Conservation (phyloP, 2,797 vertebrate species). For the Cephalopachus bancanus region DNA sequence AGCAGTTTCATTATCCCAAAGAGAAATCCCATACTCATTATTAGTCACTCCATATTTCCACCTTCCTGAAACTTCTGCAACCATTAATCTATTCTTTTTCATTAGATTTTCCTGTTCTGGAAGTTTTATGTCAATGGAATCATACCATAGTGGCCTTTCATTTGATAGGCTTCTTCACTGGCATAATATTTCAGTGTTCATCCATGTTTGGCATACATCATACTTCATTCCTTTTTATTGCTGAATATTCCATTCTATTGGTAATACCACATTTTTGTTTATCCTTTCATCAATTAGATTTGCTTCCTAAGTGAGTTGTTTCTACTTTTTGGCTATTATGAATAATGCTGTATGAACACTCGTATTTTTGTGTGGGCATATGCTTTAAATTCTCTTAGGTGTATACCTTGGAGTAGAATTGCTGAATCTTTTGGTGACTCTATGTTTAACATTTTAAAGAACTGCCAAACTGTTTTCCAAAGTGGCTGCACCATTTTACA, state of each 20-base stretch:
- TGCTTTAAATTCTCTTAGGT: conserved; percentile 8
- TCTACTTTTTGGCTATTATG: background rate
- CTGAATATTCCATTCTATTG: background rate
- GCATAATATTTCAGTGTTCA: background rate
- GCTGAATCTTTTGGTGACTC: background rate
- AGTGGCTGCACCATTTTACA: background rate
- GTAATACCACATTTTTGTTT: background rate
- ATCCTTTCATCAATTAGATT: background rate
- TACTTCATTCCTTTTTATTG: background rate
- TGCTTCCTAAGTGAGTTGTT: background rate
- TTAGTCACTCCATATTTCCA: background rate
- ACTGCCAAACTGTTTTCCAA: conserved; percentile 27
- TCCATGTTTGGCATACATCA: background rate
- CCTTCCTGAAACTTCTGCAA: background rate
- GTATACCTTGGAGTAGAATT: background rate
- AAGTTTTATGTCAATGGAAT: background rate
- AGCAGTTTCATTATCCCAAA: background rate
- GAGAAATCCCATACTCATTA: background rate
- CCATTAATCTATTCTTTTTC: background rate
- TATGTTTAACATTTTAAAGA: conserved; percentile 43
- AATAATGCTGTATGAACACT: background rate
- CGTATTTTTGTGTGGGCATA: background rate
- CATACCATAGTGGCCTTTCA: background rate
- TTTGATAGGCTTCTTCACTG: background rate
- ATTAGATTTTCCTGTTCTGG: background rate